A percentile compares a stretch with the other conserved stretches of the same genome.
phyloP scores from a whole-genome alignment of 2,888 invertebrate species.

The Gonocerus acuteangulatus region DNA sequence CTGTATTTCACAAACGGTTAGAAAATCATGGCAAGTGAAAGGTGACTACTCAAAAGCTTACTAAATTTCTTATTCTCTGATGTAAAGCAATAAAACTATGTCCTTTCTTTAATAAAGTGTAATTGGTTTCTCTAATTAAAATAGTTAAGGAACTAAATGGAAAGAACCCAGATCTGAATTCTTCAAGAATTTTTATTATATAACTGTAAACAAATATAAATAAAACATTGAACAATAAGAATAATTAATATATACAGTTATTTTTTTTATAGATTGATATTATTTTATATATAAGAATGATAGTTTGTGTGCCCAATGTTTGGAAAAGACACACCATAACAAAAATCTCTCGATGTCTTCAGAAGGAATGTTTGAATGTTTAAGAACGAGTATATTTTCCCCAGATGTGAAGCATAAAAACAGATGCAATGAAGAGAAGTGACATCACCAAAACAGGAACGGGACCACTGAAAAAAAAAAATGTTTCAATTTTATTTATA shows the following conservation, averaged over 20 bases:
- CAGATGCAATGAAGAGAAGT: conserved; percentile 95
- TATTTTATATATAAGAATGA: not conserved
- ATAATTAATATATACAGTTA: not conserved
- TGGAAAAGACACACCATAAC: not conserved
- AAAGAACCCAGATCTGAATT: not conserved
- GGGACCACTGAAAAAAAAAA: conserved; percentile 66
- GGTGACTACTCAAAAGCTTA: no score
- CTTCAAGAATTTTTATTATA: not conserved
- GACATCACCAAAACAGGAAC: conserved; percentile 99
- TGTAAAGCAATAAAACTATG: no score
- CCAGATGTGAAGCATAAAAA: conserved; percentile 99
- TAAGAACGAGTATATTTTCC: conserved; percentile 91
- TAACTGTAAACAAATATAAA: conserved; percentile 9
- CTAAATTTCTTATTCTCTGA: no score
- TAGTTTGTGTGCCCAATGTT: not conserved
- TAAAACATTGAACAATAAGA: not conserved
- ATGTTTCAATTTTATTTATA: no score
- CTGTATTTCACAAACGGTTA: no score
- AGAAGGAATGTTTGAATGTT: conserved; percentile 33
- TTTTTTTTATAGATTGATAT: not conserved
- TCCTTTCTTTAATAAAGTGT: no score
- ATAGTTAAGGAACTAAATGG: not conserved
- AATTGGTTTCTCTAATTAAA: no score
- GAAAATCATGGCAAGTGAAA: no score
- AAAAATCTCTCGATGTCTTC: not conserved